Conservation (phyloP, 2,888 invertebrate genomes). For the Amblyjoppa proteus region DNA sequence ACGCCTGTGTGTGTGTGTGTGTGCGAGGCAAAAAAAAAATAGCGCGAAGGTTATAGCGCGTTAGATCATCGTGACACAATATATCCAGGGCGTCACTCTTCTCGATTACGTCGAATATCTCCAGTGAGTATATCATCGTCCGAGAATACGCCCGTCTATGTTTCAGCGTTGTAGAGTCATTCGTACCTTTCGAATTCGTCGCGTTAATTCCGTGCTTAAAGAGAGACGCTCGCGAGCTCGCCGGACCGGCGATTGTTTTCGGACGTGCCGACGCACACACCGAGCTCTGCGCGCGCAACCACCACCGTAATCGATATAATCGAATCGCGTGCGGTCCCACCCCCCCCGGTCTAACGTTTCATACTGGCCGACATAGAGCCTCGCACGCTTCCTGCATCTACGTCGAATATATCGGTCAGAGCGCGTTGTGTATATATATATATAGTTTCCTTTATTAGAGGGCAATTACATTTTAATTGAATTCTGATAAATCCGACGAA, state of each 20-base stretch:
- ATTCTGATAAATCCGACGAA: neutral
- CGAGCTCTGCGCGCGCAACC: neutral
- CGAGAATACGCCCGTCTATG: neutral
- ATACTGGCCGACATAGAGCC: slow-evolving; percentile 5
- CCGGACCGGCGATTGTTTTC: slow-evolving; percentile 4
- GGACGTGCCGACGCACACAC: neutral
- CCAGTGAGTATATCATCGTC: slow-evolving; percentile 25
- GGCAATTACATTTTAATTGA: neutral
- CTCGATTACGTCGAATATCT: slow-evolving; percentile 22
- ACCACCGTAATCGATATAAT: slow-evolving; percentile 22
- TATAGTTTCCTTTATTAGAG: neutral
- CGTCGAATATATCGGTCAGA: slow-evolving; percentile 1
- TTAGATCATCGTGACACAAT: slow-evolving; percentile 52
- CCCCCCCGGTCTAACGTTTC: slow-evolving; percentile 32
- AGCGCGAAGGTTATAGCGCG: slow-evolving; percentile 27
- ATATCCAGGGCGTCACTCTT: slow-evolving; percentile 25
- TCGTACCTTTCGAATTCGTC: neutral
- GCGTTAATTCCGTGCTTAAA: neutral
- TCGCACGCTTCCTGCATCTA: neutral
- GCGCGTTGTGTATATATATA: neutral
- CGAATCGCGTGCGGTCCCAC: slow-evolving; percentile 28
- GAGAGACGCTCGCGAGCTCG: neutral
- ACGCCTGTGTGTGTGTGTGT: neutral
- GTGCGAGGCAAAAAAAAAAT: slow-evolving; percentile 22
- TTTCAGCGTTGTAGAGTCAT: neutral